phyloP scores from a whole-genome alignment of 2,797 vertebrate genomes.

The Peromyscus melanophrys region DNA sequence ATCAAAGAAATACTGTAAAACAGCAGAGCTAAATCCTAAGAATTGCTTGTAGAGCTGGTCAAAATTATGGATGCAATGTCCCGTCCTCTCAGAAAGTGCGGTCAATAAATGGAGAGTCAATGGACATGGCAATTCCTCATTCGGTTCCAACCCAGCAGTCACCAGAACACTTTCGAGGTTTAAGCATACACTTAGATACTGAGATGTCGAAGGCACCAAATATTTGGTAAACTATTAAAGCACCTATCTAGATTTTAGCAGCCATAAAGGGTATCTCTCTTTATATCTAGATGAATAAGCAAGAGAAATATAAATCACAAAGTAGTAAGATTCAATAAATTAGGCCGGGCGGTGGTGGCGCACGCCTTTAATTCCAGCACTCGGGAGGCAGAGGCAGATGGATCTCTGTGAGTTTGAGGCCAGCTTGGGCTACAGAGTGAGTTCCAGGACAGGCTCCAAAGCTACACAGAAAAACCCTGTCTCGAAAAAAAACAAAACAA shows the following conservation, averaged over 20 bases:
- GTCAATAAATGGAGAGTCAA: neutral
- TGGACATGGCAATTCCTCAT: neutral
- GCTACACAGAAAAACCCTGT: no score
- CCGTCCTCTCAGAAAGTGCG: neutral
- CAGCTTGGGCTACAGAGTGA: no score
- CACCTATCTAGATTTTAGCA: neutral
- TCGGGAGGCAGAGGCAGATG: no score
- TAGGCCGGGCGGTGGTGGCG: no score
- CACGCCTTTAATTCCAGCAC: no score
- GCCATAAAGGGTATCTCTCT: neutral
- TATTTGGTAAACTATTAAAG: neutral
- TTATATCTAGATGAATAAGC: neutral
- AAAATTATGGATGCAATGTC: neutral
- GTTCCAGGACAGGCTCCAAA: no score
- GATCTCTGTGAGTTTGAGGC: no score
- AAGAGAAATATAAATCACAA: neutral
- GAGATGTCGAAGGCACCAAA: neutral
- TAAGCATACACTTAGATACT: neutral
- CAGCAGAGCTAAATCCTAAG: neutral
- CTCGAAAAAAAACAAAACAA: no score
- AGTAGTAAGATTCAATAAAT: neutral
- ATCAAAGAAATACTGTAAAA: neutral
- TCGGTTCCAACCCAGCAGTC: neutral
- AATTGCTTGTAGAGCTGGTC: neutral
- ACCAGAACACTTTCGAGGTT: neutral